phyloP scores from a whole-genome alignment of 1,140 invertebrate species.

The Lamellibrachia luymesi region DNA sequence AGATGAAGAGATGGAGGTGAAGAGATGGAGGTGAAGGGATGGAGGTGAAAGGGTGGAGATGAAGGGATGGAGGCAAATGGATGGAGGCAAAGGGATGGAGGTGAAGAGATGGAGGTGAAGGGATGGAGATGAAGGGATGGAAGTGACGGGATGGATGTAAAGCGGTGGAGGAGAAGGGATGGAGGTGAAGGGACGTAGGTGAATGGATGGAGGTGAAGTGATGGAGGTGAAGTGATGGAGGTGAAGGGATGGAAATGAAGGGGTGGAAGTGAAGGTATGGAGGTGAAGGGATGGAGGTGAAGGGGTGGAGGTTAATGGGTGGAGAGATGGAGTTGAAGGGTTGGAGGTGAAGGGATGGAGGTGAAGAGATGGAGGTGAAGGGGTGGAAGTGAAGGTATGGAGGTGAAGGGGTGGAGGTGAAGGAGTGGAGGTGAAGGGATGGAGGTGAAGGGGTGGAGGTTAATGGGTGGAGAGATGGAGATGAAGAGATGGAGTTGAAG shows the following conservation, averaged over 20 bases:
- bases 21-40: not conserved
- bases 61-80: not conserved
- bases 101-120: not conserved
- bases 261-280: not conserved
- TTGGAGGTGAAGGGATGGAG: not conserved
- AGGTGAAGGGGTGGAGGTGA: too few relatives aligned
- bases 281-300: not conserved
- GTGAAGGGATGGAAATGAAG: not conserved
- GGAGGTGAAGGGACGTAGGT: not conserved
- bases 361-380: not conserved
- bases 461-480: too few relatives aligned
- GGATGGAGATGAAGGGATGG: not conserved
- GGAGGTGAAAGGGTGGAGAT: not conserved
- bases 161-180: not conserved
- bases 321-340: not conserved
- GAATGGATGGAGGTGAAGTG: not conserved
- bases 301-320: not conserved
- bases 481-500: too few relatives aligned
- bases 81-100: not conserved
- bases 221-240: not conserved
- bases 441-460: too few relatives aligned
- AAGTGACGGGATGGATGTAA: not conserved
- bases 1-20: too few relatives aligned
- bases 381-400: constrained; percentile 27
- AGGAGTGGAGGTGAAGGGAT: too few relatives aligned